Conservation (phyloP, 2,797 vertebrate species). For the Pampus argenteus region DNA sequence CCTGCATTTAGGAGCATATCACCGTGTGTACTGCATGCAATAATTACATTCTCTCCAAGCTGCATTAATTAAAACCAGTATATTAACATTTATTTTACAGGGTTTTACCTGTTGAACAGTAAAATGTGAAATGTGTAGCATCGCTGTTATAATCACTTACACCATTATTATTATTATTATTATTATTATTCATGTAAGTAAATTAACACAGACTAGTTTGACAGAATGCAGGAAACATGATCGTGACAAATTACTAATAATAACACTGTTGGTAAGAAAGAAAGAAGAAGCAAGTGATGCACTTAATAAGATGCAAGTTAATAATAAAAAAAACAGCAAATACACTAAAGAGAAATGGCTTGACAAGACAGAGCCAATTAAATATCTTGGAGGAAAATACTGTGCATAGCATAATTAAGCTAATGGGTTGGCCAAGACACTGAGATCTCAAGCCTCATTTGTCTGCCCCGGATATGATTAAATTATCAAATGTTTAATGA, state of each 20-base stretch:
- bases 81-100: too few relatives aligned
- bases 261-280: neutral
- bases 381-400: constrained; percentile 48
- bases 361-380: constrained; percentile 48
- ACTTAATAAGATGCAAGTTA: constrained; percentile 22
- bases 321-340: constrained; percentile 25
- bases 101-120: too few relatives aligned
- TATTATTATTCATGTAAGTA: too few relatives aligned
- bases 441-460: constrained; percentile 54
- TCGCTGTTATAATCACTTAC: too few relatives aligned
- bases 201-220: neutral
- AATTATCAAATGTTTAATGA: constrained; percentile 59
- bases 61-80: too few relatives aligned
- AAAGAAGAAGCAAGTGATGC: neutral
- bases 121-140: too few relatives aligned
- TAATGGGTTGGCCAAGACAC: constrained; percentile 54
- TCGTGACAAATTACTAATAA: constrained; percentile 1
- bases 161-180: too few relatives aligned
- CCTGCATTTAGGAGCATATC: too few relatives aligned
- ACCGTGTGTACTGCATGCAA: too few relatives aligned
- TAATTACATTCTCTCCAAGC: too few relatives aligned
- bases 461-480: constrained; percentile 54
- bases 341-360: constrained; percentile 34
- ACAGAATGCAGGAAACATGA: neutral
- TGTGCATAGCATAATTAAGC: constrained; percentile 55